Evolutionary conservation across 2,113 vertebrate species (phyloP).

Genomic region (Rhizomys pruinosus): DNA sequence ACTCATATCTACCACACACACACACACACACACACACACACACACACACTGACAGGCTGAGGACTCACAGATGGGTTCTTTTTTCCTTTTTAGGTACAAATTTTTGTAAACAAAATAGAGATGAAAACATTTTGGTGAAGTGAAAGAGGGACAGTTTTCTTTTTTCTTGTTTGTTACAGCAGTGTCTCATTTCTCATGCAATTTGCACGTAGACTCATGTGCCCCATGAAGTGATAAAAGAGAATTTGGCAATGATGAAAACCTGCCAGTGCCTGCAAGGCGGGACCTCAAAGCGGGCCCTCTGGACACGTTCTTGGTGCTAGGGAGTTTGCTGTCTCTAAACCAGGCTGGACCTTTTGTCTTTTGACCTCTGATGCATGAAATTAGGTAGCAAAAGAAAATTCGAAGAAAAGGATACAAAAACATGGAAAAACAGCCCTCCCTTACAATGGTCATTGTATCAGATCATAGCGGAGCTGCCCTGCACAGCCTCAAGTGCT

Average conservation of each 20-base stretch:
- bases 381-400: constrained; percentile 80
- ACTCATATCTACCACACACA: background rate
- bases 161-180: constrained; percentile 10
- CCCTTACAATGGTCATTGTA: constrained; percentile 63
- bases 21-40: background rate
- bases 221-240: background rate
- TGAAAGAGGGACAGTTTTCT: background rate
- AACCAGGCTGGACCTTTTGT: constrained; percentile 76
- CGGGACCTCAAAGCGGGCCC: constrained; percentile 54
- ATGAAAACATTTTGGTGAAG: constrained; percentile 44
- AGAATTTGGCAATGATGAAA: constrained; percentile 29
- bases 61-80: background rate
- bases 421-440: constrained; percentile 74
- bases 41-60: background rate
- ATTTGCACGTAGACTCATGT: background rate
- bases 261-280: constrained; percentile 25
- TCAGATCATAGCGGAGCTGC: constrained; percentile 49
- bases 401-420: constrained; percentile 81
- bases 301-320: constrained; percentile 54
- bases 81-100: constrained; percentile 30
- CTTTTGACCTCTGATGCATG: constrained; percentile 76
- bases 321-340: constrained; percentile 55
- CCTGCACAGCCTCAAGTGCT: background rate
- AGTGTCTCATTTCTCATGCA: background rate
- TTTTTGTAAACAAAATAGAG: constrained; percentile 45